Evolutionary conservation across 2,113 vertebrate species (phyloP).

Genomic region (Nibea albiflora): DNA sequence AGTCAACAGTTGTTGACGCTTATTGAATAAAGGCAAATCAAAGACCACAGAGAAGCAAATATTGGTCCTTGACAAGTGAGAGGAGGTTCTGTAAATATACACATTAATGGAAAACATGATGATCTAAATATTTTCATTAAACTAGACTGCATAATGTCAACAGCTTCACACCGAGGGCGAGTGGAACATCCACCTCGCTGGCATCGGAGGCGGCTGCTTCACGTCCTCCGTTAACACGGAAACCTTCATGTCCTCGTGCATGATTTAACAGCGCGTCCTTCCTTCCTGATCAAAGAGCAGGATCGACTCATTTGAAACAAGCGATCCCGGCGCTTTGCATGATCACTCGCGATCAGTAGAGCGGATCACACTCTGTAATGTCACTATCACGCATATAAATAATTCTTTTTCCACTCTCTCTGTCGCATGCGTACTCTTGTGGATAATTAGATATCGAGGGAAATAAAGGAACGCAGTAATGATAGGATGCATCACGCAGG

Average conservation of each 20-base stretch:
- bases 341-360: constrained; percentile 39
- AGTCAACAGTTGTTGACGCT: neutral
- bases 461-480: constrained; percentile 38
- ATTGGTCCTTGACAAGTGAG: neutral
- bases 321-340: constrained; percentile 19
- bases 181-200: constrained; percentile 4
- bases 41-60: neutral
- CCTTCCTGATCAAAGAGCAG: constrained; percentile 56
- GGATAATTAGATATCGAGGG: constrained; percentile 66
- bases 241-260: constrained; percentile 39
- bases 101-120: neutral
- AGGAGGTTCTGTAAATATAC: neutral
- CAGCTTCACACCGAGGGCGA: neutral
- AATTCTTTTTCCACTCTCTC: constrained; percentile 5
- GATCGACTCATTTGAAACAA: constrained; percentile 54
- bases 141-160: neutral
- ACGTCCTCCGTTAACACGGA: constrained; percentile 1
- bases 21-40: neutral
- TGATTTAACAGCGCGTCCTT: constrained; percentile 33
- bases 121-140: neutral
- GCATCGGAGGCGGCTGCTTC: constrained; percentile 3
- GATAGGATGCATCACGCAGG: constrained; percentile 28
- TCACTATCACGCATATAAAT: constrained; percentile 31
- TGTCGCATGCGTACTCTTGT: constrained; percentile 26
- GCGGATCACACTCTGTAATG: constrained; percentile 41